These are phyloP conservation scores for Pachyramphus minor DNA, from an alignment of 2,113 vertebrate species.

Conservation along the genomic window DNA sequence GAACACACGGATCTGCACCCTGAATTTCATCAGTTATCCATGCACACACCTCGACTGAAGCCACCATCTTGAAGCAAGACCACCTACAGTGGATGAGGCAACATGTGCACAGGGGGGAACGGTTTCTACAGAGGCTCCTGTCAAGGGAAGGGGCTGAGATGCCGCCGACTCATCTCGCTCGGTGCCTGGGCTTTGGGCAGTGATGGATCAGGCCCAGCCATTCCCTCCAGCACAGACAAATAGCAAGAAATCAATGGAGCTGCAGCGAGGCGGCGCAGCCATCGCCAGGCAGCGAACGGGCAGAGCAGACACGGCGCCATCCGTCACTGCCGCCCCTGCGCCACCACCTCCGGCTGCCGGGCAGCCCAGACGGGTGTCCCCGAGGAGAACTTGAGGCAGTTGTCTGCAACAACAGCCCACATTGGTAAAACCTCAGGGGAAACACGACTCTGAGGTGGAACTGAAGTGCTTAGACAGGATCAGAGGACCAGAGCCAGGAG, in stretches of 20 bases:
- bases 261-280: background rate
- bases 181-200: background rate
- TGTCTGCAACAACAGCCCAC: background rate
- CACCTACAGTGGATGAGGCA: background rate
- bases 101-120: rapidly evolving
- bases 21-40: background rate
- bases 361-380: rapidly evolving
- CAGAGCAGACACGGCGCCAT: background rate
- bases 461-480: background rate
- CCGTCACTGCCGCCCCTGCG: background rate
- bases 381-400: rapidly evolving
- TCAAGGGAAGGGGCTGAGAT: background rate
- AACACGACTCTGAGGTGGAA: background rate
- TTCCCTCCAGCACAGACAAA: background rate
- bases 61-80: background rate
- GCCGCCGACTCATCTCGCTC: rapidly evolving
- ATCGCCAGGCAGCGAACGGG: background rate
- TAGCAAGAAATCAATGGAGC: background rate
- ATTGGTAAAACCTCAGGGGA: rapidly evolving
- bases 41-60: background rate
- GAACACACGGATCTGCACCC: rapidly evolving
- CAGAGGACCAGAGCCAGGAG: background rate
- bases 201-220: background rate
- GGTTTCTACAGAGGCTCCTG: background rate
- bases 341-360: background rate